phyloP scores from a whole-genome alignment of 1,140 invertebrate genomes.

The Metopolophium dirhodum region DNA sequence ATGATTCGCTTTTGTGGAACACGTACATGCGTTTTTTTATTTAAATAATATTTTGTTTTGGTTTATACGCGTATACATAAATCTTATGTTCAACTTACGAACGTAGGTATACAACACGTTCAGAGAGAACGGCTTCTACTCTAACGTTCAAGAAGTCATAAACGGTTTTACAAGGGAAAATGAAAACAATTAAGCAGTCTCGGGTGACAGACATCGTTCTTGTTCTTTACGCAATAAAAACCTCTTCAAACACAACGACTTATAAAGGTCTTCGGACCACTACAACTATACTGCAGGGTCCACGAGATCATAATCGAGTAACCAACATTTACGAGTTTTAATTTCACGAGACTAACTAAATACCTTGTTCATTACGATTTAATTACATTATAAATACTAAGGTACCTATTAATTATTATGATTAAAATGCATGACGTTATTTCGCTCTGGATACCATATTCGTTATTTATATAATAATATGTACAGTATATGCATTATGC shows the following conservation, averaged over 20 bases:
- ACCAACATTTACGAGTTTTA: background rate
- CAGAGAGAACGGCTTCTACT: background rate
- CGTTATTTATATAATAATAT: background rate
- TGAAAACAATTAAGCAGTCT: background rate
- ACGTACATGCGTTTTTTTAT: background rate
- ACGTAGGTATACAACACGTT: background rate
- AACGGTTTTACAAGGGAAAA: background rate
- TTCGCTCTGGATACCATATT: background rate
- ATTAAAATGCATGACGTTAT: background rate
- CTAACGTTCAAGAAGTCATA: background rate
- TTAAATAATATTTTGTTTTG: background rate
- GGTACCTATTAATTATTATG: background rate
- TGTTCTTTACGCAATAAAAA: background rate
- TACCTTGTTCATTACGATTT: background rate
- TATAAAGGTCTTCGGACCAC: background rate
- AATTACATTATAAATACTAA: background rate
- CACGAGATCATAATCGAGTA: background rate
- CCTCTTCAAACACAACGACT: background rate
- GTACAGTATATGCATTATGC: no score
- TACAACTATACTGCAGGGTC: background rate
- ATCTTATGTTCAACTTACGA: background rate
- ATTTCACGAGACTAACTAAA: background rate
- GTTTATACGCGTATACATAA: background rate
- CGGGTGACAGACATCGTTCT: slow-evolving; percentile 30
- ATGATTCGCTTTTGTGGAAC: background rate